Conservation (phyloP, 2,113 vertebrate species). For the Benitochromis conjunctus region DNA sequence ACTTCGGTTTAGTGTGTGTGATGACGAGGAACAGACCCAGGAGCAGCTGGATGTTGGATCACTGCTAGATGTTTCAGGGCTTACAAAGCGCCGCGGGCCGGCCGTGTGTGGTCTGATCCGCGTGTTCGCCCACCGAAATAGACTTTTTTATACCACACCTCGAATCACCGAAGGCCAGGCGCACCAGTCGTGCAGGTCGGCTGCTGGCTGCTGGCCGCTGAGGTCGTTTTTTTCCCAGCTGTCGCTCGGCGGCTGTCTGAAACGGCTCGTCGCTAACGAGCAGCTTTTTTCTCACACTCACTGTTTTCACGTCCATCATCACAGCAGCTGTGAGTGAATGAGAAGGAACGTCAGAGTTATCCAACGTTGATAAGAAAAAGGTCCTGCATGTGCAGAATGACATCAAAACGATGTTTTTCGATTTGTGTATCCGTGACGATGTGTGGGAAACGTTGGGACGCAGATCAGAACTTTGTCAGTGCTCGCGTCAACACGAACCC, state of each 20-base stretch:
- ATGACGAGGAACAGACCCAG: neutral
- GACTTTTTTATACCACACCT: fast-evolving
- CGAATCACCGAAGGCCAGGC: fast-evolving
- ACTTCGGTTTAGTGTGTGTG: neutral
- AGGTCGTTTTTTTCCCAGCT: neutral
- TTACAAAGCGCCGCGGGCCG: neutral
- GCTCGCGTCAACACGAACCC: fast-evolving
- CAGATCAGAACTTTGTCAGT: neutral
- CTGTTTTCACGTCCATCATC: neutral
- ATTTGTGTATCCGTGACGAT: neutral
- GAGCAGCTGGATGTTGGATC: neutral
- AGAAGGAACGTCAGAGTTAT: neutral
- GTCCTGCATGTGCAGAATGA: neutral
- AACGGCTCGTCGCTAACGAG: neutral
- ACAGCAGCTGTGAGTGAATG: neutral
- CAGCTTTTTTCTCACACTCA: neutral
- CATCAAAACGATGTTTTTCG: neutral
- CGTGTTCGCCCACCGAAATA: fast-evolving
- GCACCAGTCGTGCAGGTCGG: fast-evolving
- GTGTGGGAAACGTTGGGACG: neutral
- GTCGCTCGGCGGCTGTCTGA: neutral
- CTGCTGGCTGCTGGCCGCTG: neutral
- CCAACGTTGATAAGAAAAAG: fast-evolving
- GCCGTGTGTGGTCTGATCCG: fast-evolving
- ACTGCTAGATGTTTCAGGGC: neutral